phyloP scores from a whole-genome alignment of 2,888 invertebrate species.

The Melipona bicolor region DNA sequence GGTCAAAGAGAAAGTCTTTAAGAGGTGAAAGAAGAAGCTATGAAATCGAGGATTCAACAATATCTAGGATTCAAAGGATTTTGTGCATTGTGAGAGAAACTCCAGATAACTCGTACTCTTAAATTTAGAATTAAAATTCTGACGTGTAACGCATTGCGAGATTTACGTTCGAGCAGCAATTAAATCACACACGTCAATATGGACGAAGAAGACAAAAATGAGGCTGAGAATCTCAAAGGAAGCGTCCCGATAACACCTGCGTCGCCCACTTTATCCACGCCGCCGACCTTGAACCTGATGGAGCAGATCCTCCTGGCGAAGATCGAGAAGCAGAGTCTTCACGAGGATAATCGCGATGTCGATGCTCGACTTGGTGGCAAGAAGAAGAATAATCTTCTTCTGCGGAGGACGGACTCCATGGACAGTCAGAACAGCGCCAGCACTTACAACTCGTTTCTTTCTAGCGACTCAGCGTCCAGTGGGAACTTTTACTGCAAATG shows the following conservation, averaged over 20 bases:
- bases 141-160: not conserved
- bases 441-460: constrained; percentile 87
- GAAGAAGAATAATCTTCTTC: constrained; percentile 73
- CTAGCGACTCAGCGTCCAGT: constrained; percentile 87
- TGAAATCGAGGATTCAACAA: too few species aligned
- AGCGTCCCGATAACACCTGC: constrained; percentile 77
- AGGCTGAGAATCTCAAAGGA: constrained; percentile 37
- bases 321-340: constrained; percentile 88
- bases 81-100: not conserved
- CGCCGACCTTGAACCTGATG: constrained; percentile 87
- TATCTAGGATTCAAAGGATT: not conserved
- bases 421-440: constrained; percentile 88
- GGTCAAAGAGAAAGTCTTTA: too few species aligned
- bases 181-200: constrained; percentile 18
- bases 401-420: constrained; percentile 91
- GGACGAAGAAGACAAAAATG: constrained; percentile 60
- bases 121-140: not conserved
- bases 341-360: constrained; percentile 70
- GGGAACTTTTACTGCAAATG: constrained; percentile 91
- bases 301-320: constrained; percentile 92
- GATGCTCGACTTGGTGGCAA: constrained; percentile 78
- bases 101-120: too few species aligned
- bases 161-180: not conserved
- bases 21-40: too few species aligned
- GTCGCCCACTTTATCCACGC: constrained; percentile 86